These are phyloP conservation scores for Cephus spinipes DNA, from an alignment of 2,888 invertebrate genomes.

Conservation along the genomic window DNA sequence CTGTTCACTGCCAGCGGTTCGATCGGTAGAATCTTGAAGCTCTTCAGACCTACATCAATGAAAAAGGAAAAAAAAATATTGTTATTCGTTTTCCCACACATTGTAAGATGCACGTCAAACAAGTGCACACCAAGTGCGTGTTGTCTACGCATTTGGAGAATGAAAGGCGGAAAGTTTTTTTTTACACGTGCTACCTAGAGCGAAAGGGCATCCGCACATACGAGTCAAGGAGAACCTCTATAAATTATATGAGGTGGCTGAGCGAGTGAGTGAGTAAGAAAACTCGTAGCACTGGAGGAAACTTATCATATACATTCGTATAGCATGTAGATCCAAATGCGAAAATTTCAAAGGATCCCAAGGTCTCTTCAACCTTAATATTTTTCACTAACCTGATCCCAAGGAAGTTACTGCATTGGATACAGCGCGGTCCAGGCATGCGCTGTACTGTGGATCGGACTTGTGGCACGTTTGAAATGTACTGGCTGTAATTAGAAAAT, in stretches of 20 bases:
- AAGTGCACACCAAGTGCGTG: background rate
- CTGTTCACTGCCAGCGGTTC: constrained; percentile 73
- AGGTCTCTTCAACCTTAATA: background rate
- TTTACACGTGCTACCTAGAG: constrained; percentile 25
- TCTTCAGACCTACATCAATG: constrained; percentile 69
- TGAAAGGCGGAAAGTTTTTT: constrained; percentile 26
- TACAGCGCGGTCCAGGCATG: constrained; percentile 72
- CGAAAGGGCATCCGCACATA: constrained; percentile 30
- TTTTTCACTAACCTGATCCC: constrained; percentile 69
- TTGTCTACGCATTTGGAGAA: constrained; percentile 3
- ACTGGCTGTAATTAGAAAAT: constrained; percentile 12
- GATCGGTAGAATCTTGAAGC: constrained; percentile 71
- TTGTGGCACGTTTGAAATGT: constrained; percentile 72
- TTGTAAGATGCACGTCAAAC: background rate
- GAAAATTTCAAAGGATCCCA: background rate
- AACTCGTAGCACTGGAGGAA: constrained; percentile 28
- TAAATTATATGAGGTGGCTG: constrained; percentile 33
- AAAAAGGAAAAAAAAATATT: constrained; percentile 13
- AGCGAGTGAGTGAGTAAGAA: constrained; percentile 16
- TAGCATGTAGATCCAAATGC: background rate
- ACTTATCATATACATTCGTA: constrained; percentile 13
- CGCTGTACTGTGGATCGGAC: constrained; percentile 70
- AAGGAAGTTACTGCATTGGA: constrained; percentile 71
- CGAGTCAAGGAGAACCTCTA: constrained; percentile 47
- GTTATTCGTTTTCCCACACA: background rate